phyloP scores from a whole-genome alignment of 2,888 invertebrate genomes.

The Hemithea aestivaria region DNA sequence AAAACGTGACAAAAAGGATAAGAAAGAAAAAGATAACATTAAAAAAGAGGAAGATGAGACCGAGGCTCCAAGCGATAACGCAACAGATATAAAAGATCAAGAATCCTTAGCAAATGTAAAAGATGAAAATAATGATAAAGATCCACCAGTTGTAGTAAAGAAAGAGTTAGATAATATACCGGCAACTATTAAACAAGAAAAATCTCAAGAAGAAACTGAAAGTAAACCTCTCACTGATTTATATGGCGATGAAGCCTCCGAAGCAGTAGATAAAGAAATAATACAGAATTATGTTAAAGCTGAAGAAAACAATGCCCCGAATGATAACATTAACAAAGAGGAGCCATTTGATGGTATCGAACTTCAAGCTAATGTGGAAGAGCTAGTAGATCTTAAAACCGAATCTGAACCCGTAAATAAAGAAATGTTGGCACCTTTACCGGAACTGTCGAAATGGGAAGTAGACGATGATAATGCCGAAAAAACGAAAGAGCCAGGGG shows the following conservation, averaged over 20 bases:
- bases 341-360: constrained; percentile 79
- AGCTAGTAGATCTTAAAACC: constrained; percentile 74
- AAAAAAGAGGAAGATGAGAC: constrained; percentile 48
- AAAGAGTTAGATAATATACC: constrained; percentile 29
- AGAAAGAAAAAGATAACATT: constrained; percentile 69
- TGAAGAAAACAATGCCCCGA: constrained; percentile 42
- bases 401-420: constrained; percentile 64
- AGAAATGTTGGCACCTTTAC: constrained; percentile 85
- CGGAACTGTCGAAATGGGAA: constrained; percentile 94
- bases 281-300: constrained; percentile 77
- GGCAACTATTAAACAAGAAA: constrained; percentile 23
- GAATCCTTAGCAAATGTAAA: constrained; percentile 23
- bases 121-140: constrained; percentile 4
- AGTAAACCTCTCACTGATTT: constrained; percentile 55
- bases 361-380: constrained; percentile 77
- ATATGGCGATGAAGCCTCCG: constrained; percentile 76
- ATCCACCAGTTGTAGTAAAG: constrained; percentile 14
- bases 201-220: constrained; percentile 27
- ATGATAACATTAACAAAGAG: constrained; percentile 65
- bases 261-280: constrained; percentile 77
- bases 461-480: constrained; percentile 80
- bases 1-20: constrained; percentile 74
- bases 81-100: constrained; percentile 23
- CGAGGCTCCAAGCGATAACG: constrained; percentile 26
- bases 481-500: constrained; percentile 67